Evolutionary conservation across 2,797 vertebrate genomes (phyloP).

Genomic region (Trichosurus vulpecula): DNA sequence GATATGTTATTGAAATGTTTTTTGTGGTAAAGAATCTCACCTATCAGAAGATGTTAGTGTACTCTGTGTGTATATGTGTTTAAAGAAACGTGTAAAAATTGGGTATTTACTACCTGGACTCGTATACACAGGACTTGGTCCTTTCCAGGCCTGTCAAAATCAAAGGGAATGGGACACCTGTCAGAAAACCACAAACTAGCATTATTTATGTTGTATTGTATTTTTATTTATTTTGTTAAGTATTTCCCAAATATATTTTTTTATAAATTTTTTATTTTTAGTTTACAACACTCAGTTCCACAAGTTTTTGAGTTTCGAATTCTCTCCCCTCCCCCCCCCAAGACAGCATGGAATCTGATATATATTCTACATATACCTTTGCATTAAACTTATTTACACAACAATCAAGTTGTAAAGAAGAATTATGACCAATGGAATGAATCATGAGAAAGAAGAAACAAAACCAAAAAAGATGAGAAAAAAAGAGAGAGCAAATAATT

Average conservation of each 20-base stretch:
- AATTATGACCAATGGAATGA: too few relatives aligned
- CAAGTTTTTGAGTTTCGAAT: too few relatives aligned
- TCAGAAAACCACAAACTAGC: background rate
- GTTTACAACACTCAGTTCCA: too few relatives aligned
- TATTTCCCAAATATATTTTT: background rate
- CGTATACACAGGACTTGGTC: slow-evolving; percentile 29
- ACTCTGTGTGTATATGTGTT: background rate
- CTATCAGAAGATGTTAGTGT: slow-evolving; percentile 5
- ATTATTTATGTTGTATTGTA: background rate
- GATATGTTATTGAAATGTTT: slow-evolving; percentile 38
- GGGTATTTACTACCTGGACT: slow-evolving; percentile 32
- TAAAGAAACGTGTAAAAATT: slow-evolving; percentile 50
- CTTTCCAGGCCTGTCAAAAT: background rate
- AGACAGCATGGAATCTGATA: too few relatives aligned
- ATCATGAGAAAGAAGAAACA: too few relatives aligned
- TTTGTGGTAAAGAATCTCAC: slow-evolving; percentile 31
- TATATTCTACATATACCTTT: too few relatives aligned
- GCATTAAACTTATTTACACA: too few relatives aligned
- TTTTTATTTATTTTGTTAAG: background rate
- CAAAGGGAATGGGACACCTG: background rate
- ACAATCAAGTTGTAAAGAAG: too few relatives aligned
- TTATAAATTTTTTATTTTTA: too few relatives aligned
- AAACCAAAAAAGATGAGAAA: too few relatives aligned
- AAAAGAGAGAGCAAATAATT: too few relatives aligned
- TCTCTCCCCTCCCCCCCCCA: too few relatives aligned